Conservation (phyloP, 2,113 vertebrate genomes). For the Chaetura pelagica region DNA sequence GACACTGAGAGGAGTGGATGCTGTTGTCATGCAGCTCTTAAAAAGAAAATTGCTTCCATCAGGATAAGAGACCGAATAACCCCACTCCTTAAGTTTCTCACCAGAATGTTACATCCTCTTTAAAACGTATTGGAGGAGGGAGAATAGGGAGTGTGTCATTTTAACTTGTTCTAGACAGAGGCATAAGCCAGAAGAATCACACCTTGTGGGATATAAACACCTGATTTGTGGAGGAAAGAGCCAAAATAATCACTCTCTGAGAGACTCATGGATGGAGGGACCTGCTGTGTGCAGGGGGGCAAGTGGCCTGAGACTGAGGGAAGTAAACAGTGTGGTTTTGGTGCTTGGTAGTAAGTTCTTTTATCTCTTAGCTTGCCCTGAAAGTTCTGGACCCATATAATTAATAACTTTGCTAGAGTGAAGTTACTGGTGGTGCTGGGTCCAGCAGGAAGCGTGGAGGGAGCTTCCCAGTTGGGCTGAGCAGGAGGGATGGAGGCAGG, state of each 20-base stretch:
- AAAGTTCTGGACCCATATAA: not conserved
- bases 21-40: not conserved
- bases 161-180: accelerated
- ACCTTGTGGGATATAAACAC: not conserved
- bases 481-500: not conserved
- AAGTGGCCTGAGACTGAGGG: not conserved
- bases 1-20: not conserved
- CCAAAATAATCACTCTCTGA: not conserved
- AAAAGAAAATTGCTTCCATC: not conserved
- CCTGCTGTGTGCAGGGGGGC: not conserved
- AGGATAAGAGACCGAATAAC: not conserved
- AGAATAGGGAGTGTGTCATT: not conserved
- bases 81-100: not conserved
- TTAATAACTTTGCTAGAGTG: not conserved
- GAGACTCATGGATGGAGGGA: not conserved
- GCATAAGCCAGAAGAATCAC: not conserved
- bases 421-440: not conserved
- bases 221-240: not conserved
- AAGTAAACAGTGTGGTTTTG: not conserved
- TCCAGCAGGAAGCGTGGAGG: not conserved
- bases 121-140: not conserved
- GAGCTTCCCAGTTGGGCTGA: not conserved
- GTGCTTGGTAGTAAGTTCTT: not conserved
- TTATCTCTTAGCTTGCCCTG: not conserved
- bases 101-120: not conserved